Evolutionary conservation across 2,797 vertebrate genomes (phyloP).

Genomic region (Balearica regulorum): DNA sequence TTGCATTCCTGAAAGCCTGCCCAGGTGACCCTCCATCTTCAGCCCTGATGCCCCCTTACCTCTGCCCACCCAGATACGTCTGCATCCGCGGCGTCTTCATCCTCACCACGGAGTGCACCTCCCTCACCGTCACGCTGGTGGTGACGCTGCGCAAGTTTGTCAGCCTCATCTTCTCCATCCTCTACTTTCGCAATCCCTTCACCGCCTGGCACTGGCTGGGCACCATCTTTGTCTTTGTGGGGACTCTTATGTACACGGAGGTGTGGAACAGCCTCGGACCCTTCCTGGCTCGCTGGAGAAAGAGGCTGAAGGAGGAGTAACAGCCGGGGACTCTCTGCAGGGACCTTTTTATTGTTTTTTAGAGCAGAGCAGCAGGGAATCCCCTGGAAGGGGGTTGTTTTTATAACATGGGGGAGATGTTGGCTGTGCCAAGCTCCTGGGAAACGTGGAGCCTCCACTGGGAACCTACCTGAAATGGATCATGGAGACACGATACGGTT

Average conservation of each 20-base stretch:
- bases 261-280: slow-evolving; percentile 77
- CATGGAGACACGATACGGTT: neutral
- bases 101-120: slow-evolving; percentile 93
- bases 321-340: neutral
- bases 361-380: neutral
- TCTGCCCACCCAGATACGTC: slow-evolving; percentile 79
- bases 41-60: slow-evolving; percentile 43
- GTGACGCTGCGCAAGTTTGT: slow-evolving; percentile 96
- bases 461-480: neutral
- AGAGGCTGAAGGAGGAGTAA: slow-evolving; percentile 61
- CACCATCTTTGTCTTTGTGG: slow-evolving; percentile 87
- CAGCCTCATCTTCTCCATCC: slow-evolving; percentile 97
- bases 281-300: neutral
- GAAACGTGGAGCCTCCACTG: rapidly evolving
- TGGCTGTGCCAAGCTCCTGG: slow-evolving; percentile 28
- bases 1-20: neutral
- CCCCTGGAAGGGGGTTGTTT: neutral
- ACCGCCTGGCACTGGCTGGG: slow-evolving; percentile 95
- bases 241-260: slow-evolving; percentile 93
- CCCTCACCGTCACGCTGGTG: slow-evolving; percentile 93
- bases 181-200: slow-evolving; percentile 94
- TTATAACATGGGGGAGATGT: neutral
- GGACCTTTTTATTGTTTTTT: neutral
- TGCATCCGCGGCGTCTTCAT: slow-evolving; percentile 95
- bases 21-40: neutral